Evolutionary conservation across 2,797 vertebrate species (phyloP), one percentile per base, ranked within the genome.

Genomic region (Thunnus albacares): DNA sequence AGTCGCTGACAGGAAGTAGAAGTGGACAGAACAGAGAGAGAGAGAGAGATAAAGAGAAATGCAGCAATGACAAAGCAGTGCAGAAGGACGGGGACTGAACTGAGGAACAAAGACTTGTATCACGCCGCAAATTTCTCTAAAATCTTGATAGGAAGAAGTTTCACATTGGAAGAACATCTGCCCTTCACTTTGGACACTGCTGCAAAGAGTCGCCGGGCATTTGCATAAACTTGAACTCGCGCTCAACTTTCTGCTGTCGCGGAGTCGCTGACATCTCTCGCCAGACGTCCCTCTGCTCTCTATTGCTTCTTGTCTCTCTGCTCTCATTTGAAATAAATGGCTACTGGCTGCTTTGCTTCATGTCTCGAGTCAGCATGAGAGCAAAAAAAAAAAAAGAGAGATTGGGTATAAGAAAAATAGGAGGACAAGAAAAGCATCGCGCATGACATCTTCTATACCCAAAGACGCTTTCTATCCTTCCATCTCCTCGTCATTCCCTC

Each of bases 241-340:
- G 30, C 30, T 86, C 56, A 85, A 81, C 71, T 72, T 73, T 66
- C 11, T 59, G 70, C 30, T 63, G 59, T 45, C 4, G 14, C 5
- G 0, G 58, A 58, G 52, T 69, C 59, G 18, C 26, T 20, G 76
- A 67, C 28, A 67, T 83, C 61, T 71, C 59, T 69, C 28, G 10
- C 30, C 81, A 80, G 71, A 78, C 26, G 6, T 59, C 52, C 20
- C 12, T 47, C 41, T 1, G 9, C 26, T 52, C 20, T 33, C 24
- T 20, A 4, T 28, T 17, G 41, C 61, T 20, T 56, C 72, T 66
- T 18, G 30, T 82, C 59, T 80, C 38, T 22, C 14, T 41, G 65
- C 45, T 60, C 53, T 66, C 66, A 73, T 79, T 74, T 79, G 57
- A 76, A 80, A 77, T 59, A 80, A 89, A 84, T 71, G 58, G 71